Percentiles rank a stretch among this genome's conserved stretches.
phyloP scores from a whole-genome alignment of 2,888 invertebrate genomes.

The Anorthoa munda region DNA sequence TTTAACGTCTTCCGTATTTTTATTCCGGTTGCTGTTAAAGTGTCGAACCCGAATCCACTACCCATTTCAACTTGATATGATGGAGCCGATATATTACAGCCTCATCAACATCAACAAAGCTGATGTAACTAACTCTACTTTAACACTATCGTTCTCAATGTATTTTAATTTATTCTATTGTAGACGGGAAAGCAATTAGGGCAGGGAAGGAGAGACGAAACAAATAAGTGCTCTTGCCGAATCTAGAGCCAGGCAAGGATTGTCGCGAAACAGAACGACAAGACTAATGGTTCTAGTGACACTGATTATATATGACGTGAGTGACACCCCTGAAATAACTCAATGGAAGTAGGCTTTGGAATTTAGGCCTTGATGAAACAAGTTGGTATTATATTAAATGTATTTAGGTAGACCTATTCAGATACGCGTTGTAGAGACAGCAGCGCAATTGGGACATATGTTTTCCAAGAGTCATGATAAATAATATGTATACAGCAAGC shows the following conservation, averaged over 20 bases:
- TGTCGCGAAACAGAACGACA: slow-evolving; percentile 30
- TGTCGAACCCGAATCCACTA: too few relatives aligned
- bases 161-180: slow-evolving; percentile 58
- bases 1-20: too few relatives aligned
- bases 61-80: background rate
- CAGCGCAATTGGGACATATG: background rate
- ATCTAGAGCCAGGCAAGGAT: slow-evolving; percentile 60
- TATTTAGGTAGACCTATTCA: background rate
- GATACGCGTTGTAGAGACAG: slow-evolving; percentile 2
- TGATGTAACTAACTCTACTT: background rate
- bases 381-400: slow-evolving; percentile 9
- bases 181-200: slow-evolving; percentile 58
- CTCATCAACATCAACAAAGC: background rate
- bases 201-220: slow-evolving; percentile 30
- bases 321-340: slow-evolving; percentile 35
- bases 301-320: slow-evolving; percentile 55
- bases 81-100: background rate
- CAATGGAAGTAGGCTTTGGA: slow-evolving; percentile 1
- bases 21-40: too few relatives aligned
- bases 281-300: slow-evolving; percentile 56
- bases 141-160: slow-evolving; percentile 14
- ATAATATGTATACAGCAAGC: background rate
- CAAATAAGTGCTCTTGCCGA: slow-evolving; percentile 54
- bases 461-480: background rate
- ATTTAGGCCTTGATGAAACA: slow-evolving; percentile 14